These are phyloP conservation scores for Julus scandinavius DNA, from an alignment of 2,888 invertebrate species.

Conservation along the genomic window DNA sequence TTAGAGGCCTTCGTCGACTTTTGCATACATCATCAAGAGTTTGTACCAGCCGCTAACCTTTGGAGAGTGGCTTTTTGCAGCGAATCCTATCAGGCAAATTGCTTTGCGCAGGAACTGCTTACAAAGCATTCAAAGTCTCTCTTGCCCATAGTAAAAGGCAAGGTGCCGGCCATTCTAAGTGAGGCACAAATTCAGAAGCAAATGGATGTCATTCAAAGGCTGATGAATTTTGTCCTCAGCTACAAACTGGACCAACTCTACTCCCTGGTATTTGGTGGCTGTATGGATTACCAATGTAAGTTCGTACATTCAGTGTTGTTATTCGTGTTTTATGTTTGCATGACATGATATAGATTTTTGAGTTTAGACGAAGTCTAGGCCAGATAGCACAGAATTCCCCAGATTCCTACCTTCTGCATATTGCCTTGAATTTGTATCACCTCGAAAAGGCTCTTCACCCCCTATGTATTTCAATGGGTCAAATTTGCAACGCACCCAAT, in stretches of 20 bases:
- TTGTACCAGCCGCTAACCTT: conserved; percentile 37
- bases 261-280: not conserved
- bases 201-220: conserved; percentile 29
- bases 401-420: too few species aligned
- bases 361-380: too few species aligned
- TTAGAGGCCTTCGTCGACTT: not conserved
- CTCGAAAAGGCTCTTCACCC: too few species aligned
- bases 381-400: too few species aligned
- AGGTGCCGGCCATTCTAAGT: not conserved
- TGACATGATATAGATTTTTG: too few species aligned
- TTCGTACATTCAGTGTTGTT: not conserved
- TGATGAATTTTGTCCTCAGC: not conserved
- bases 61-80: conserved; percentile 49
- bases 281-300: conserved; percentile 51
- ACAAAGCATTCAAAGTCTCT: not conserved
- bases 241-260: not conserved
- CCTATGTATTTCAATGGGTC: too few species aligned
- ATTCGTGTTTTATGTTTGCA: not conserved
- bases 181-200: not conserved
- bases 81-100: not conserved
- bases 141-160: not conserved
- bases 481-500: too few species aligned
- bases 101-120: not conserved
- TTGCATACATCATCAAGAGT: not conserved
- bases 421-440: too few species aligned